These are phyloP conservation scores for Anthopleura sola DNA, from an alignment of 64 coral and sea anemone genomes.

Conservation along the genomic window DNA sequence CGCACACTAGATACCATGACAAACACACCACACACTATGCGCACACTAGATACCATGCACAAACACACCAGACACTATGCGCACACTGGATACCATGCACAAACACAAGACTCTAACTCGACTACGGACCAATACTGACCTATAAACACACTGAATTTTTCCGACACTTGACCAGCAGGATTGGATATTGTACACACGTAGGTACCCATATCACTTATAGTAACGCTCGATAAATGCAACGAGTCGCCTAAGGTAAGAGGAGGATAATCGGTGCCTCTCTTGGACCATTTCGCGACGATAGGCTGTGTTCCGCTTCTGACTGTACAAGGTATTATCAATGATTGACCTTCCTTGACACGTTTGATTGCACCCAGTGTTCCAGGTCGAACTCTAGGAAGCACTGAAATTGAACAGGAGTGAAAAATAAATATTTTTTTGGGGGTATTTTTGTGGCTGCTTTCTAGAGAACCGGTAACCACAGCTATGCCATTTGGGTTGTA, in stretches of 20 bases:
- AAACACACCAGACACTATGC: no score
- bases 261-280: constrained; percentile 3
- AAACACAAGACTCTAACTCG: no score
- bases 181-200: constrained; percentile 67
- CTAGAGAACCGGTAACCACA: no score
- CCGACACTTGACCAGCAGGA: constrained; percentile 54
- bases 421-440: no score
- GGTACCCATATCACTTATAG: constrained; percentile 58
- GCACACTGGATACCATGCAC: no score
- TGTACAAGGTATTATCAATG: not conserved
- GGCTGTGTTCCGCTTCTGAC: constrained; percentile 30
- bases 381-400: constrained; percentile 23
- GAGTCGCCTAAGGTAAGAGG: not conserved
- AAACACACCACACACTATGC: no score
- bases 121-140: constrained; percentile 42
- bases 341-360: constrained; percentile 26
- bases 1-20: no score
- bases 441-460: no score
- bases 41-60: no score
- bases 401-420: not conserved
- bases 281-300: constrained; percentile 38
- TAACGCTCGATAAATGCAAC: constrained; percentile 41
- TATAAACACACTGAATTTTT: constrained; percentile 12
- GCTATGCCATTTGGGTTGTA: no score
- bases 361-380: not conserved